Evolutionary conservation across 2,888 invertebrate species (phyloP), one percentile per base, ranked within the genome.

Genomic region (Macaria liturata): DNA sequence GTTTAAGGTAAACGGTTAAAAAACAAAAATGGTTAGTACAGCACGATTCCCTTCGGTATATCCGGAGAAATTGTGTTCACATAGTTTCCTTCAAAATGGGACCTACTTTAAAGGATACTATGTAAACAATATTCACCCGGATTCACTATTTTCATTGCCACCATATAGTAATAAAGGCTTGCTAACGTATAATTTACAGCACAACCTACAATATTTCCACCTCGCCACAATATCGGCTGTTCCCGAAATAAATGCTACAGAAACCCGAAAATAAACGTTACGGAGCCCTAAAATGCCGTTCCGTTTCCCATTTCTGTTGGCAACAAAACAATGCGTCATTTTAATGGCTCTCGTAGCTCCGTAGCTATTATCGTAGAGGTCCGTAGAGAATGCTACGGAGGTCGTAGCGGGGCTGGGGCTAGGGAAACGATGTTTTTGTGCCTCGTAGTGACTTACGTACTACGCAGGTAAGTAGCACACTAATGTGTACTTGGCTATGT

Each of bases 271-370:
- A 50, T n/a, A 50, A 50, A 50, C 32, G 44, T 50, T 20, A 20
- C 32, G 9, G 32, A 34, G 34, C 46, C 61, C 49, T 44, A 50
- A 69, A 72, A 62, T 63, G 64, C 63, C 62, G 63, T 65, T 64
- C 67, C 68, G 68, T 73, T 57, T 51, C 44, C 50, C 46, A 45
- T 40, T 69, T 65, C 63, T 65, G 66, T 69, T 66, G 60, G 67
- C 65, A 63, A 62, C 74, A 74, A 68, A 63, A 75, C 76, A 69
- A 76, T 76, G 73, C 76, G 74, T 76, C 76, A 74, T 76, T 75
- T 65, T 67, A 67, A 67, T 67, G 47, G 65, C 49, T 43, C 51
- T 49, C 42, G 42, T 42, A 42, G 42, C 8, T 42, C 47, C 62
- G 62, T 58, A 59, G 63, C 59, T 58, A 69, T 71, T 60, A 56